A percentile compares a stretch with the other conserved stretches of the same genome.
Evolutionary conservation across 2,888 invertebrate species (phyloP).

Genomic region (Drosophila tanythrix): DNA sequence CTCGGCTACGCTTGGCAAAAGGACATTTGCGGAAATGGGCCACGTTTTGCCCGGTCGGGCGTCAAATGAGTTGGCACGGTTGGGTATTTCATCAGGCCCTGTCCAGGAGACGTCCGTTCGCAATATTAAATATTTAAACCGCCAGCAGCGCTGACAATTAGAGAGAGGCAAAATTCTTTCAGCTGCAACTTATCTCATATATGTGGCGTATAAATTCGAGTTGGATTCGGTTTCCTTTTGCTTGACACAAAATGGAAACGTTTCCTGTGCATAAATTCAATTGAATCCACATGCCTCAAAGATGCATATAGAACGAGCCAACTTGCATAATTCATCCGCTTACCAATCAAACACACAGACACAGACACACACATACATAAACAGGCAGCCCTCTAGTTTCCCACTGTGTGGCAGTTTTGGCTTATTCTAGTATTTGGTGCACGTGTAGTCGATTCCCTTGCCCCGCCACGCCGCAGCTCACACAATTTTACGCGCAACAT

Average conservation of each 20-base stretch:
- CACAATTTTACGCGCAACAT: conserved; percentile 14
- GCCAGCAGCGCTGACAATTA: conserved; percentile 48
- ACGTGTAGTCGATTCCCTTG: conserved; percentile 13
- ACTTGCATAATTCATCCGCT: conserved; percentile 52
- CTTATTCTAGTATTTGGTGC: conserved; percentile 28
- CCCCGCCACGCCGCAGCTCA: not conserved
- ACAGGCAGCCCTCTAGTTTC: not conserved
- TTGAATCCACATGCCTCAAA: conserved; percentile 39
- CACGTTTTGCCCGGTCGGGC: conserved; percentile 59
- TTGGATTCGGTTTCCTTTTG: conserved; percentile 6
- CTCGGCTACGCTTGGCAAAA: conserved; percentile 43
- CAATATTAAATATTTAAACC: conserved; percentile 58
- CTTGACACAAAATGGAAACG: conserved; percentile 36
- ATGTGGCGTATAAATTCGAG: conserved; percentile 37
- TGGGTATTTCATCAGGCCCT: conserved; percentile 52
- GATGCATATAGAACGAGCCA: conserved; percentile 15
- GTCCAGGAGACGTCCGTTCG: conserved; percentile 21
- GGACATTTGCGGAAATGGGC: conserved; percentile 62
- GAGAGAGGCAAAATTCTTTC: conserved; percentile 22
- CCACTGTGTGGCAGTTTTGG: not conserved
- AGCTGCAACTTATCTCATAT: conserved; percentile 25
- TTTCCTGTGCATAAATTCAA: conserved; percentile 52
- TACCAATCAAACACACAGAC: conserved; percentile 28
- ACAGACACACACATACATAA: not conserved
- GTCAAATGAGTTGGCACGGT: conserved; percentile 66